Evolutionary conservation across 2,888 invertebrate genomes (phyloP), one percentile per base, ranked within the genome.

Genomic region (Ophioninae sp.): DNA sequence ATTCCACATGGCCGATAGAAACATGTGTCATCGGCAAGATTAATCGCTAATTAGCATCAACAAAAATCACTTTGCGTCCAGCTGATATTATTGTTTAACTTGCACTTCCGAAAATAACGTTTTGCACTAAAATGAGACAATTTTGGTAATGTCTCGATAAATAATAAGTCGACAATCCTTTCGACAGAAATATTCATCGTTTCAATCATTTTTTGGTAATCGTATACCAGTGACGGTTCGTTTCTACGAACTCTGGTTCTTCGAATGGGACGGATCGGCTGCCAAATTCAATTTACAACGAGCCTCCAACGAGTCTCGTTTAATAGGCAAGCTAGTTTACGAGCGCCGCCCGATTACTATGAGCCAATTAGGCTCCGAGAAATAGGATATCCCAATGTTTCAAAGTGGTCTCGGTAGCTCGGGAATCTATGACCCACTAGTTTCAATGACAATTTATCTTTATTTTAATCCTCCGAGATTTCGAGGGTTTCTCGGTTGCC

Each of bases 321-420:
- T 88, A 90, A 90, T 89, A 88, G 90, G 89, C 87, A 86, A 81
- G 83, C 86, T 88, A 82, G 86, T 89, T 88, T 87, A 89, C 82
- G 87, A 87, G 87, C 80, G 85, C 85, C 78, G 41, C 70, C 56
- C 56, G 70, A 57, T 79, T 70, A 65, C 69, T 81, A 75, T 65
- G 77, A 83, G 78, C 65, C 78, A 78, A 30, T 84, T 78, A 81
- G 61, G 70, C 69, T 64, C 81, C 75, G 78, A 84, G 78, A 37
- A 81, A 84, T 84, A 75, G 81, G 72, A 41, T 68, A 68, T 68
- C 74, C 67, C 64, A 82, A 64, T 56, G 20, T 13, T 56, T 21
- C 30, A 21, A 39, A 64, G 37, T 69, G 44, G 37, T 13, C 21
- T 13, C 21, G n/a, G 39, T 10, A 62, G 62, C 21, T 59, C 21